Conservation (phyloP, 2,797 vertebrate genomes). For the Rhynchotus rufescens region DNA sequence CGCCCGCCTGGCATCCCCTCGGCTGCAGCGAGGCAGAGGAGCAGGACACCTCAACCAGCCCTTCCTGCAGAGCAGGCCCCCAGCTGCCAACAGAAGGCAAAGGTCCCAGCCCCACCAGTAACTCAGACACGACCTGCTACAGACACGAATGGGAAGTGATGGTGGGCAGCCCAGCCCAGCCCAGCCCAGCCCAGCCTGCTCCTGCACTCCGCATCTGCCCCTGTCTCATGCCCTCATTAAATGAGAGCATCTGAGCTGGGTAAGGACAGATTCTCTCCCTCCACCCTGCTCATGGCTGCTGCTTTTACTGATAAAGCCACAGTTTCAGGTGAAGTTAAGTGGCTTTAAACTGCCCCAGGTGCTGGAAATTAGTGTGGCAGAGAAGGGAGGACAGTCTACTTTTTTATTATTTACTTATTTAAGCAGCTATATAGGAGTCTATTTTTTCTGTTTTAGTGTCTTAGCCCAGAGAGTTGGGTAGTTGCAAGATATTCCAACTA, state of each 20-base stretch:
- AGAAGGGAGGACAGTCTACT: too few species aligned
- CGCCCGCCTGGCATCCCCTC: too few species aligned
- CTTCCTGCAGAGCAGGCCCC: too few species aligned
- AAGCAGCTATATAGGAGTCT: accelerated
- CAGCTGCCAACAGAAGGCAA: not conserved
- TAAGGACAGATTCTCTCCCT: not conserved
- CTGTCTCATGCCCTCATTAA: not conserved
- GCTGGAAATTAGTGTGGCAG: too few species aligned
- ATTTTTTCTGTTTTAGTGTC: accelerated
- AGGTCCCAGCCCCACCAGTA: not conserved
- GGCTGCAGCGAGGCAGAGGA: too few species aligned
- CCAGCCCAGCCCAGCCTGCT: too few species aligned
- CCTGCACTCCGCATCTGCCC: too few species aligned
- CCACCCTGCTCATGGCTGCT: not conserved
- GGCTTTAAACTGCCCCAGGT: not conserved
- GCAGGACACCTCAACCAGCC: too few species aligned
- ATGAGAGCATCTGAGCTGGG: not conserved
- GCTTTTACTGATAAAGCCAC: not conserved
- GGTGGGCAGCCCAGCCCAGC: too few species aligned
- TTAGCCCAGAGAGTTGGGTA: accelerated
- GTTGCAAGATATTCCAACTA: accelerated
- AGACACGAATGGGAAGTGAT: too few species aligned
- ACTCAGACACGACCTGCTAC: too few species aligned
- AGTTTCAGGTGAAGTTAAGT: not conserved
- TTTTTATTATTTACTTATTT: too few species aligned